Evolutionary conservation across 1,140 invertebrate species (phyloP).

Genomic region (Cylas formicarius): DNA sequence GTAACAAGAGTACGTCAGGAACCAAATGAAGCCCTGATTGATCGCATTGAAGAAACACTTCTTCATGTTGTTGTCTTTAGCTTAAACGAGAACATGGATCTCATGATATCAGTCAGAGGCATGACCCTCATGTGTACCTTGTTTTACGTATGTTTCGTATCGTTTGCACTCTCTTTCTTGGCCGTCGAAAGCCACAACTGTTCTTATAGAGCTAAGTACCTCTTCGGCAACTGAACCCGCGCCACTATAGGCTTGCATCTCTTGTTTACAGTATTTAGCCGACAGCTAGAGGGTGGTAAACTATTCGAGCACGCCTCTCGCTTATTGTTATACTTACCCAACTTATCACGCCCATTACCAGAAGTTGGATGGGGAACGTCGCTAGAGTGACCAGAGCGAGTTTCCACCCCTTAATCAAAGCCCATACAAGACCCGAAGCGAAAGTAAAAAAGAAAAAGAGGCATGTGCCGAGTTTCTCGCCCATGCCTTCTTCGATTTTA

Average conservation of each 20-base stretch:
- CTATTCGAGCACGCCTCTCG: no score
- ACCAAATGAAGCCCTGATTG: slow-evolving; percentile 63
- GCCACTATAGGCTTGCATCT: slow-evolving; percentile 60
- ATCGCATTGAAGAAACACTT: slow-evolving; percentile 62
- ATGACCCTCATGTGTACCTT: slow-evolving; percentile 5
- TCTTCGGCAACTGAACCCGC: slow-evolving; percentile 78
- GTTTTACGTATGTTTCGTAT: slow-evolving; percentile 49
- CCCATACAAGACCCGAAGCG: slow-evolving; percentile 61
- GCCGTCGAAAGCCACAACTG: slow-evolving; percentile 76
- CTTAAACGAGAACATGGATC: slow-evolving; percentile 35
- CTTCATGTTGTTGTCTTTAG: slow-evolving; percentile 60
- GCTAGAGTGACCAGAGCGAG: slow-evolving; percentile 72
- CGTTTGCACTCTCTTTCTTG: slow-evolving; percentile 62
- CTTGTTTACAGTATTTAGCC: slow-evolving; percentile 48
- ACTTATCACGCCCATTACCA: slow-evolving; percentile 53
- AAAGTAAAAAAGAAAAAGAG: slow-evolving; percentile 65
- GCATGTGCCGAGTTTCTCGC: slow-evolving; percentile 79
- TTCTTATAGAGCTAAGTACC: slow-evolving; percentile 66
- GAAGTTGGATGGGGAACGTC: slow-evolving; percentile 63
- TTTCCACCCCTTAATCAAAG: slow-evolving; percentile 74
- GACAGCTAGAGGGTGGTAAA: no score
- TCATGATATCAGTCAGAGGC: not conserved
- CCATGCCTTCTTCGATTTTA: slow-evolving; percentile 83
- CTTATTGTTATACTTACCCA: slow-evolving; percentile 42
- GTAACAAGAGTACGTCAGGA: slow-evolving; percentile 70